These are phyloP conservation scores for Aphaenogaster rudis DNA, from an alignment of 1,140 invertebrate genomes.

Conservation along the genomic window DNA sequence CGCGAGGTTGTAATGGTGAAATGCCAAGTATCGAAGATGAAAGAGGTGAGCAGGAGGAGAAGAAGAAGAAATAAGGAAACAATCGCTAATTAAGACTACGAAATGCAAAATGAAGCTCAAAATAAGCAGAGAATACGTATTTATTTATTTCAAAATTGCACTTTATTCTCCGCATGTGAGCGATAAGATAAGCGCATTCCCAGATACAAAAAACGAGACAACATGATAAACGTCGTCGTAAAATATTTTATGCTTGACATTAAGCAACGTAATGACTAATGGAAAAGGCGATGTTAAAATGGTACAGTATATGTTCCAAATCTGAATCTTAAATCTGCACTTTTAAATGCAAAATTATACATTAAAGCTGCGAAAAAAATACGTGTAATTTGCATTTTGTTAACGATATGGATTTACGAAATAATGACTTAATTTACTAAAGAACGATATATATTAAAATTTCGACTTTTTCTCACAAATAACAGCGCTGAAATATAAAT, in stretches of 20 bases:
- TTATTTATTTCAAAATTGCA: neutral
- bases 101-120: neutral
- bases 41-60: neutral
- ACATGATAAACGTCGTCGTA: neutral
- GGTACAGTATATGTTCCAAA: neutral
- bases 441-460: too few species aligned
- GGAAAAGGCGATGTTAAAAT: neutral
- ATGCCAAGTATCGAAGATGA: neutral
- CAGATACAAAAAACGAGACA: neutral
- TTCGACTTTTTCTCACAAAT: neutral
- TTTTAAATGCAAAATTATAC: neutral
- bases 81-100: neutral
- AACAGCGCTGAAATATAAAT: neutral
- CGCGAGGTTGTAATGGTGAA: constrained; percentile 35
- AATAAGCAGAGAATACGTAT: neutral
- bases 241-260: neutral
- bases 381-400: neutral
- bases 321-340: neutral
- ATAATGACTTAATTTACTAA: neutral
- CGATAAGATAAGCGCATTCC: neutral
- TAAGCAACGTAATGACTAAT: neutral
- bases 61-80: neutral
- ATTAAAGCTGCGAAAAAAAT: neutral
- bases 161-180: neutral
- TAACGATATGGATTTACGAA: neutral